Percentiles rank a stretch among this genome's conserved stretches.
These are phyloP conservation scores for Sarcophaga rosellei DNA, from an alignment of 2,888 invertebrate genomes.

Conservation along the genomic window DNA sequence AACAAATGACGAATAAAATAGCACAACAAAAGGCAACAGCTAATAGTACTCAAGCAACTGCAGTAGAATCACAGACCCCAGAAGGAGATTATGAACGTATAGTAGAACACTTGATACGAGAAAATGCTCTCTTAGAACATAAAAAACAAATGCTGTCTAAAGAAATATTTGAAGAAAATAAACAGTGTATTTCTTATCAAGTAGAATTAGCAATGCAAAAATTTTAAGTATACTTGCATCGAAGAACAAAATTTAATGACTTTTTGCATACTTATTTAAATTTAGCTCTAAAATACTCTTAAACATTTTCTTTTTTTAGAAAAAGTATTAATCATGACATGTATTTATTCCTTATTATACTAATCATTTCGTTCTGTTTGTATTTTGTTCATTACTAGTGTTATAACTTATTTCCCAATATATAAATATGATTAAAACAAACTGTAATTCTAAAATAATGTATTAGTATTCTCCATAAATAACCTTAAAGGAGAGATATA, in stretches of 20 bases:
- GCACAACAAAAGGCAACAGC: constrained; percentile 8
- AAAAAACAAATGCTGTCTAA: constrained; percentile 86
- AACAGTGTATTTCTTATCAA: constrained; percentile 87
- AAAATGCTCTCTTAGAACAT: constrained; percentile 86
- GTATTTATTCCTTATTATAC: not conserved
- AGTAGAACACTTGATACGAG: constrained; percentile 83
- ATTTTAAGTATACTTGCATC: constrained; percentile 69
- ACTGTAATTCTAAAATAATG: not conserved
- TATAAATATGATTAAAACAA: not conserved
- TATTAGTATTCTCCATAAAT: too few species aligned
- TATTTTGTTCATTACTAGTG: not conserved
- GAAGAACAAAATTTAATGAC: not conserved
- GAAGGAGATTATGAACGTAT: constrained; percentile 82
- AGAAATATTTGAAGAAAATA: constrained; percentile 88
- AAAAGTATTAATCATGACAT: constrained; percentile 21
- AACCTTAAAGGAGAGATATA: too few species aligned
- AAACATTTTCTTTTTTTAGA: not conserved
- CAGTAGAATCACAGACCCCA: not conserved
- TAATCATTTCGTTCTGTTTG: not conserved
- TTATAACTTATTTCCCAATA: not conserved
- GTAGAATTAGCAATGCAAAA: constrained; percentile 84
- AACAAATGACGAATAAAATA: constrained; percentile 67
- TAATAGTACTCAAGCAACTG: constrained; percentile 17
- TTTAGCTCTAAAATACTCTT: constrained; percentile 32
- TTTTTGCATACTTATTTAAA: not conserved